Evolutionary conservation across 92 coral and sea anemone genomes (phyloP), one percentile per base, ranked within the genome.

Genomic region (Umimayanthus kanabou): DNA sequence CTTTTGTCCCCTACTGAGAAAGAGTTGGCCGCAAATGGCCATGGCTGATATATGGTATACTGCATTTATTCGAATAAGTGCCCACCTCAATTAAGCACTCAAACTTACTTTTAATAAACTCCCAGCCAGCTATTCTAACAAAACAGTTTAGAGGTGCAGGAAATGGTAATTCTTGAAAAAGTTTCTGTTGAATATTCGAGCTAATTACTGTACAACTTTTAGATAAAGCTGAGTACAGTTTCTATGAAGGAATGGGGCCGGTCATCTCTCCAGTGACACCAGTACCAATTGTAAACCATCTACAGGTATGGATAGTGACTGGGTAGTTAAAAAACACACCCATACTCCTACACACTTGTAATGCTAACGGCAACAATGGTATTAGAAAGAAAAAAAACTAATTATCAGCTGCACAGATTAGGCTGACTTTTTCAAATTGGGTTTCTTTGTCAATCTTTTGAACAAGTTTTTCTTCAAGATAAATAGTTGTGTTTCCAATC

Each of bases 221-320:
- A 95, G 99, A 97, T 85, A 94, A 95, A 87, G 98, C 98, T 5
- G 98, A 97, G 87, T 95, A 94, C 89, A 97, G 96, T 73, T 97
- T 95, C 90, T 94, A 93, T 67, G 99, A 97, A 53, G 99, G 99
- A 61, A 97, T 95, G 94, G 99, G 99, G n/a, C 99, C 99, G 0
- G 98, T 97, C 8, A 88, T 89, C 10, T 91, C 98, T 2, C 97
- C 99, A 22, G 95, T 97, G 33, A 97, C 99, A 15, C 99, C 99
- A 82, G 99, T 97, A 4, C 99, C 99, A 0, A 87, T 95, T 4
- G 99, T 97, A 1, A 89, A 80, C 79, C 91, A 95, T 85, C 94
- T 97, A 28, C 98, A 95, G 93, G 98, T 95, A 89, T 78, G 58
- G 22, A 18, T 16, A 18, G 39, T 25, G 33, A 29, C 4, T 14